Conservation (phyloP, 2,888 invertebrate species). For the Aphodius granarius region DNA sequence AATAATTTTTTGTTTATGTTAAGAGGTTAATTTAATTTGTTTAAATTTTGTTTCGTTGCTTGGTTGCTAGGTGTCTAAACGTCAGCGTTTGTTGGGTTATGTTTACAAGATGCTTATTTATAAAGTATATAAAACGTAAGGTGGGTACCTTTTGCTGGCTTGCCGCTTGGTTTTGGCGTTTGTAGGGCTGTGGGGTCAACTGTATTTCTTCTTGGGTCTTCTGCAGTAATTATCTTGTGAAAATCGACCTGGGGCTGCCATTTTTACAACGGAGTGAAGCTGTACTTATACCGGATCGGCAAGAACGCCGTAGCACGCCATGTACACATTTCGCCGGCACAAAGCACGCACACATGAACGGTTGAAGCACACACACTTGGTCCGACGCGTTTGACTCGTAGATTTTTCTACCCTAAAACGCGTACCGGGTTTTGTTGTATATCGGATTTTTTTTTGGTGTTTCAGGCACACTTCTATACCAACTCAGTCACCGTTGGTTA, state of each 20-base stretch:
- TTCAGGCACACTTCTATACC: slow-evolving; percentile 57
- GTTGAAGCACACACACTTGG: slow-evolving; percentile 35
- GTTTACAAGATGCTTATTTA: not conserved
- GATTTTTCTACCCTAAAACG: not conserved
- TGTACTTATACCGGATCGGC: slow-evolving; percentile 53
- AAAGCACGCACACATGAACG: slow-evolving; percentile 46
- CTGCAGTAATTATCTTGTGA: slow-evolving; percentile 57
- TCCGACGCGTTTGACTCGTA: not conserved
- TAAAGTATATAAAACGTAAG: not conserved
- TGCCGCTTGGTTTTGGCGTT: slow-evolving; percentile 49
- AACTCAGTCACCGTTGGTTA: slow-evolving; percentile 60
- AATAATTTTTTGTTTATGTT: not conserved
- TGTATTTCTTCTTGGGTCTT: slow-evolving; percentile 59
- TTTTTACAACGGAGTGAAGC: slow-evolving; percentile 55
- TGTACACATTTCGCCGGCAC: slow-evolving; percentile 52
- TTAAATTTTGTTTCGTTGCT: not conserved
- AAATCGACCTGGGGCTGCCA: slow-evolving; percentile 56
- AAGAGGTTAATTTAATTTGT: not conserved
- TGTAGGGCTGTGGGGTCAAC: slow-evolving; percentile 57
- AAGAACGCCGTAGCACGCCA: slow-evolving; percentile 42
- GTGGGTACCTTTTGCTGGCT: slow-evolving; percentile 50
- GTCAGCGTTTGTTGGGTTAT: slow-evolving; percentile 10
- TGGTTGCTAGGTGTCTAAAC: not conserved
- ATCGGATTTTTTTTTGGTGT: slow-evolving; percentile 43
- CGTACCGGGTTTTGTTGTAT: slow-evolving; percentile 20